Conservation (phyloP, 2,888 invertebrate genomes). For the Altica lythri region DNA sequence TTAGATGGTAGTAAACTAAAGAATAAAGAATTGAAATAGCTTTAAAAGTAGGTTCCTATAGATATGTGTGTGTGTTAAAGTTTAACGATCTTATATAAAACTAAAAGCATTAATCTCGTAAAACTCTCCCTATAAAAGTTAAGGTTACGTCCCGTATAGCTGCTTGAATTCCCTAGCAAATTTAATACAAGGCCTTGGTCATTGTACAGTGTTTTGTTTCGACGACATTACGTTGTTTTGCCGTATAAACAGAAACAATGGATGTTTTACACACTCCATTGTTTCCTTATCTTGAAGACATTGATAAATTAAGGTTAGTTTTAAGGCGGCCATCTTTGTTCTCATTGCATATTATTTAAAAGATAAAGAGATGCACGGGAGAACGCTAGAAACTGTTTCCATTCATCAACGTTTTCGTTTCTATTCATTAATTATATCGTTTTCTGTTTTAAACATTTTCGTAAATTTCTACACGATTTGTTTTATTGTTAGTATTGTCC, state of each 20-base stretch:
- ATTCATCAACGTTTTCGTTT: slow-evolving; percentile 38
- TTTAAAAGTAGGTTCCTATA: slow-evolving; percentile 27
- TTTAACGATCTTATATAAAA: slow-evolving; percentile 37
- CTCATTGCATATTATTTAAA: slow-evolving; percentile 48
- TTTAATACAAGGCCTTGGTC: slow-evolving; percentile 55
- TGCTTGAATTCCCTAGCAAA: slow-evolving; percentile 50
- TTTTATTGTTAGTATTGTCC: slow-evolving; percentile 9
- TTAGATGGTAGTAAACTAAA: too few relatives aligned
- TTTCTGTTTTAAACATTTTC: slow-evolving; percentile 28
- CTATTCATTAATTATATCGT: slow-evolving; percentile 38
- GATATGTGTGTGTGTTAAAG: slow-evolving; percentile 18
- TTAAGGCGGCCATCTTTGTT: slow-evolving; percentile 58
- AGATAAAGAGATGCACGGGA: slow-evolving; percentile 45
- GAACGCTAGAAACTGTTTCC: slow-evolving; percentile 37
- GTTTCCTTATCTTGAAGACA: slow-evolving; percentile 60
- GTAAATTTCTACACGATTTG: slow-evolving; percentile 24
- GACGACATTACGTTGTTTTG: slow-evolving; percentile 55
- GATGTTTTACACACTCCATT: slow-evolving; percentile 59
- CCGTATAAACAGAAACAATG: slow-evolving; percentile 57
- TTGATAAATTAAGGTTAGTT: slow-evolving; percentile 60
- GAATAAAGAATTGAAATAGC: slow-evolving; percentile 11
- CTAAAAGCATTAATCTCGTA: slow-evolving; percentile 41
- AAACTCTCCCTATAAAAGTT: slow-evolving; percentile 47
- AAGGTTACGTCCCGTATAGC: slow-evolving; percentile 44
- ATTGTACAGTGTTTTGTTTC: slow-evolving; percentile 55